These are phyloP conservation scores for Arenaria interpres DNA, from an alignment of 2,113 vertebrate species.

Conservation along the genomic window DNA sequence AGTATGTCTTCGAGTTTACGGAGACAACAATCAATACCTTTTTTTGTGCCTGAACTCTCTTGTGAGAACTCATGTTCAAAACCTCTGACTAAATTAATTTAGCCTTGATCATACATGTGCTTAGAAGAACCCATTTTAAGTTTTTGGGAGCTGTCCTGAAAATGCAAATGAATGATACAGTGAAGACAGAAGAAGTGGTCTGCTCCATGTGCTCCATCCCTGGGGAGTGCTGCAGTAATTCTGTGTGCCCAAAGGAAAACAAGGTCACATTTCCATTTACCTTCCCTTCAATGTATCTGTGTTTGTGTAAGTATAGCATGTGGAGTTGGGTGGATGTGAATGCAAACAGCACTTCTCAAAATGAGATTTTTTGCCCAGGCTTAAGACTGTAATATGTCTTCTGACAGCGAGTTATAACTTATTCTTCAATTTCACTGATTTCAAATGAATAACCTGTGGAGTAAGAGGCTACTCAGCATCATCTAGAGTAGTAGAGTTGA, in stretches of 20 bases:
- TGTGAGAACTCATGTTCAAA: not conserved
- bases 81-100: not conserved
- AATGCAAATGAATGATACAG: not conserved
- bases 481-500: not conserved
- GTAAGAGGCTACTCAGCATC: not conserved
- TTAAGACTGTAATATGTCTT: not conserved
- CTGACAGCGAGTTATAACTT: not conserved
- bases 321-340: not conserved
- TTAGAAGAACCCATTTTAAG: not conserved
- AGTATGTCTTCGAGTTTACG: not conserved
- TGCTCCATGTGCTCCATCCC: not conserved
- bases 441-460: not conserved
- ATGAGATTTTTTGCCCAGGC: not conserved
- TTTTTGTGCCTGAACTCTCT: not conserved
- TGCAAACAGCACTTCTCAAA: not conserved
- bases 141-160: not conserved
- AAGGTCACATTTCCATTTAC: not conserved
- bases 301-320: not conserved
- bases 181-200: not conserved
- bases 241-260: not conserved
- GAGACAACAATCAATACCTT: not conserved
- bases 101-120: not conserved
- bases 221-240: not conserved
- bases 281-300: not conserved
- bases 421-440: not conserved